Conservation (phyloP, 1,140 invertebrate genomes). For the Pogonus chalceus region DNA sequence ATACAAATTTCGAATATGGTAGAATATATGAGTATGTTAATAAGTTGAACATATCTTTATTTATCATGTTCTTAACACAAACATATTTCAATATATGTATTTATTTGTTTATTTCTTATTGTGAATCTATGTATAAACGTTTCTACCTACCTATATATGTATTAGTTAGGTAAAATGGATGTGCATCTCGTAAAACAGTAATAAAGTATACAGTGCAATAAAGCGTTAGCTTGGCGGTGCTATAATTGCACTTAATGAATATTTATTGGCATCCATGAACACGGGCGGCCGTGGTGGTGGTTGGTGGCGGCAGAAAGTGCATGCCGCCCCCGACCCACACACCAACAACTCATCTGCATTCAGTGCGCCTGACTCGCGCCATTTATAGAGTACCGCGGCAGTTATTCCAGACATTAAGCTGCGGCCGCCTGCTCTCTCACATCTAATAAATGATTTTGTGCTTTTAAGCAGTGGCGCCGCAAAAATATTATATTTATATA, state of each 20-base stretch:
- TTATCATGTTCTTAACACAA: too few species aligned
- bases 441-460: constrained; percentile 23
- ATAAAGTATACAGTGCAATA: constrained; percentile 33
- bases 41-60: too few species aligned
- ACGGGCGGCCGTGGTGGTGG: constrained; percentile 17
- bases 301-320: too few species aligned
- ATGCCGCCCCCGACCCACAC: background rate
- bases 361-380: constrained; percentile 24
- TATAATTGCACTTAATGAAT: constrained; percentile 35
- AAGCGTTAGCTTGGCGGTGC: constrained; percentile 32
- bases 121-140: too few species aligned
- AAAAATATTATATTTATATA: too few species aligned
- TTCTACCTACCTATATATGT: too few species aligned
- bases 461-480: too few species aligned
- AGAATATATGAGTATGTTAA: too few species aligned
- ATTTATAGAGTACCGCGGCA: constrained; percentile 28
- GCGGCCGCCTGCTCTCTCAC: constrained; percentile 20
- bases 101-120: too few species aligned
- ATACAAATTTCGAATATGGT: too few species aligned
- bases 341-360: constrained; percentile 29
- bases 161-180: constrained; percentile 19
- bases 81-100: too few species aligned
- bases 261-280: constrained; percentile 32
- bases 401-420: constrained; percentile 23
- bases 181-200: constrained; percentile 31